Evolutionary conservation across 2,888 invertebrate species (phyloP), one percentile per base, ranked within the genome.

Genomic region (Clusia tigrina): DNA sequence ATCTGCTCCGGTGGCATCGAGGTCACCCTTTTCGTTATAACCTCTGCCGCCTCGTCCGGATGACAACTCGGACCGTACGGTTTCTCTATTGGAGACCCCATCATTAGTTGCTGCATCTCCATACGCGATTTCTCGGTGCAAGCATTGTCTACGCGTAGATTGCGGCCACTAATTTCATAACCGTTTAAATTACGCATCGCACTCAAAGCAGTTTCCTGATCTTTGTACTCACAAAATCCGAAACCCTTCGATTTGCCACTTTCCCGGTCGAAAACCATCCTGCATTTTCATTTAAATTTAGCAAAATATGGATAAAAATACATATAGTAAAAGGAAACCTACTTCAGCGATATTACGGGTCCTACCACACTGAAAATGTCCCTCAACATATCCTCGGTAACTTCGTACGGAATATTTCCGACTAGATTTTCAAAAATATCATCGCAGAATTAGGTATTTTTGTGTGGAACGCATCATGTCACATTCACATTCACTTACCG

Each of bases 241-340:
- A 99, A 99, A 3, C 99, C 99, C 84, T 99, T 99, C 0, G 99
- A 98, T 84, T 99, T 99, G 0, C 99, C 99, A 59, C 98, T 98
- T 84, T 99, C 99, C 58, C 98, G 89, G 81, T 99, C 99, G 85
- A 97, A 98, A 2, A 99, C 98, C 63, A 99, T 86, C 80, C 95
- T 95, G 74, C 1, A 60, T 25, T 10, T 23, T 10, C n/a, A 58
- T 2, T 23, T 51, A 22, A 9, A 22, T 5, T 78, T 74, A 65
- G 62, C 65, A 32, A 32, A 9, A 12, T 32, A n/a, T 5, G 12
- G 12, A 9, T 32, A 5, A 51, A 32, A 18, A 23, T 54, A 2
- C 1, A 17, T n/a, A 1, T 15, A 17, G 1, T 6, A 9, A 9
- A 24, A 15, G 51, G 20, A 20, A 23, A 67, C 74, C 73, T 72